phyloP scores from a whole-genome alignment of 1,140 invertebrate genomes.

The Papilio helenus region DNA sequence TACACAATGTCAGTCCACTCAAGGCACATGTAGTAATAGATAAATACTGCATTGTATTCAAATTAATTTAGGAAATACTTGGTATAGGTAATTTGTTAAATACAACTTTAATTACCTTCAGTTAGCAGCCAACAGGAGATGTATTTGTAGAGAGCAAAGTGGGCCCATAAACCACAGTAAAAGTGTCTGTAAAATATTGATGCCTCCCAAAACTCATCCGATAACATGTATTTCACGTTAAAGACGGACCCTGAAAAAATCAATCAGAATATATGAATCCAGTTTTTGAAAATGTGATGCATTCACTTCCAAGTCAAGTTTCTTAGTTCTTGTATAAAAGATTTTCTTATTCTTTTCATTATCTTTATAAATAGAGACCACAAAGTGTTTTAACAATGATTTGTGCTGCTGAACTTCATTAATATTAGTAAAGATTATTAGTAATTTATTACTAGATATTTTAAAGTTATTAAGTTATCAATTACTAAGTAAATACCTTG shows the following conservation, averaged over 20 bases:
- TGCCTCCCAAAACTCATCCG: constrained; percentile 84
- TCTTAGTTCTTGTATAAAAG: no score
- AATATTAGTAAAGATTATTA: no score
- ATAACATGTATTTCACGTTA: constrained; percentile 88
- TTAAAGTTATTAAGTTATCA: no score
- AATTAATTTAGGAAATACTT: constrained; percentile 1
- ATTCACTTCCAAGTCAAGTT: no score
- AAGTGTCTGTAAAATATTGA: constrained; percentile 86
- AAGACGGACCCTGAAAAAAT: constrained; percentile 79
- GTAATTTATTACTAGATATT: no score
- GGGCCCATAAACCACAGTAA: constrained; percentile 91
- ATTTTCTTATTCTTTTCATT: no score
- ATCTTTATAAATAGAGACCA: no score
- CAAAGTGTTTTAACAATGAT: no score
- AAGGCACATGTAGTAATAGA: not conserved
- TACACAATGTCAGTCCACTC: not conserved
- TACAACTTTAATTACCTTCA: constrained; percentile 84
- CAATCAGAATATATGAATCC: not conserved
- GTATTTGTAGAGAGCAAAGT: constrained; percentile 94
- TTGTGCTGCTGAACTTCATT: no score
- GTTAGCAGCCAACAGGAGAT: constrained; percentile 95
- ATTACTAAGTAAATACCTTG: no score
- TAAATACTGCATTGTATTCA: constrained; percentile 3
- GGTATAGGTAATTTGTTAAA: not conserved
- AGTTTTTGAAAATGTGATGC: not conserved